These are phyloP conservation scores for Wasmannia auropunctata DNA, from an alignment of 1,140 invertebrate species.

Conservation along the genomic window DNA sequence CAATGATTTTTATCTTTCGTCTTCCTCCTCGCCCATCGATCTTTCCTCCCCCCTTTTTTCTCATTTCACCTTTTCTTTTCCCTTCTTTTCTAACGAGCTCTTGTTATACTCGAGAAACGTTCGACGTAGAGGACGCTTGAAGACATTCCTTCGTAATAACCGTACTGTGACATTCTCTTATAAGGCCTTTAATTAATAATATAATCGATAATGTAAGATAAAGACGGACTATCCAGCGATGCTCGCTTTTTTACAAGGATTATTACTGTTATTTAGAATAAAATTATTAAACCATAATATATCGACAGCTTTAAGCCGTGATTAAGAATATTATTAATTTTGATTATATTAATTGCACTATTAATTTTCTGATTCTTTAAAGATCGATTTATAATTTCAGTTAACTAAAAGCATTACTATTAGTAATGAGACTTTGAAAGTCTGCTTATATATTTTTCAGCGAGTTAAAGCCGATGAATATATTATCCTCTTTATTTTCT, in stretches of 20 bases:
- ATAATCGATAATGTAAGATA: slow-evolving; percentile 67
- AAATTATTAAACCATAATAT: not conserved
- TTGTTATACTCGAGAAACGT: slow-evolving; percentile 69
- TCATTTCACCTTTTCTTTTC: slow-evolving; percentile 32
- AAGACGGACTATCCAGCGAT: slow-evolving; percentile 13
- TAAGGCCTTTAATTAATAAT: slow-evolving; percentile 76
- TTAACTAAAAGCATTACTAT: not conserved
- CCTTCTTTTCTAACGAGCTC: slow-evolving; percentile 68
- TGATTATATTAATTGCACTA: slow-evolving; percentile 11
- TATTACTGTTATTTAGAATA: not conserved
- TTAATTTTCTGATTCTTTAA: not conserved
- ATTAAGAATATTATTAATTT: not conserved
- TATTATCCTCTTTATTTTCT: slow-evolving; percentile 12
- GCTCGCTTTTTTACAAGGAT: not conserved
- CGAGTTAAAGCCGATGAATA: not conserved
- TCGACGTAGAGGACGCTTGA: slow-evolving; percentile 74
- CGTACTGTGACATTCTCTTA: slow-evolving; percentile 82
- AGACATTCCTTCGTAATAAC: slow-evolving; percentile 82
- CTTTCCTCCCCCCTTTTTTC: slow-evolving; percentile 37
- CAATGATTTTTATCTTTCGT: slow-evolving; percentile 54
- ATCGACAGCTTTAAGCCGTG: not conserved
- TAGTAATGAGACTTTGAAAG: not conserved
- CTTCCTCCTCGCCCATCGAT: slow-evolving; percentile 42
- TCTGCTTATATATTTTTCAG: not conserved
- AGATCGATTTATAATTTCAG: not conserved